Evolutionary conservation across 1,140 invertebrate genomes (phyloP).

Genomic region (Solenopsis fugax): DNA sequence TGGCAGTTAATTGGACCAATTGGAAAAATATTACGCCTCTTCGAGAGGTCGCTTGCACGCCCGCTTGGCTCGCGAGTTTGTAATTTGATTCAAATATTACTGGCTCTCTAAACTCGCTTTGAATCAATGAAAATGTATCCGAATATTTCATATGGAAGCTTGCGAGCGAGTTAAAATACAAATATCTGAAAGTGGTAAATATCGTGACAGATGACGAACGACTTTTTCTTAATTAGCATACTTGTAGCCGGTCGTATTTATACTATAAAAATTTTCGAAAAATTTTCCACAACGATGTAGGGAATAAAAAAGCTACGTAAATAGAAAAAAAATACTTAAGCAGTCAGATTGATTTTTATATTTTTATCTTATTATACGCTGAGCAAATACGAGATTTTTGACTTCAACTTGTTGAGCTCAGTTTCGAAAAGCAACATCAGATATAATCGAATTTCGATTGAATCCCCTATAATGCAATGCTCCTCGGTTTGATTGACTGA

Average conservation of each 20-base stretch:
- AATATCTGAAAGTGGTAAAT: conserved; percentile 80
- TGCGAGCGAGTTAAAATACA: conserved; percentile 87
- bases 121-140: conserved; percentile 80
- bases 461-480: neutral
- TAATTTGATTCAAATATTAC: conserved; percentile 83
- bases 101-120: conserved; percentile 79
- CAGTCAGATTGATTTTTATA: neutral
- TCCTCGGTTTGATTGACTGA: neutral
- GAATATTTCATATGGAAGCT: conserved; percentile 84
- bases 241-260: neutral
- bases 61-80: conserved; percentile 84
- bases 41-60: conserved; percentile 84
- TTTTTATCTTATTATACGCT: neutral
- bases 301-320: neutral
- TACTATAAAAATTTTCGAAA: neutral
- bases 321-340: neutral
- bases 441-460: neutral
- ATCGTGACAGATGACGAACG: conserved; percentile 29
- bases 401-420: neutral
- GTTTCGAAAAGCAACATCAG: neutral
- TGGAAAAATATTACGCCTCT: conserved; percentile 90
- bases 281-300: neutral
- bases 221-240: neutral
- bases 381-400: neutral
- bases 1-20: conserved; percentile 89